These are phyloP conservation scores for Hirundichthys speculiger DNA, from an alignment of 2,113 vertebrate genomes.

Conservation along the genomic window DNA sequence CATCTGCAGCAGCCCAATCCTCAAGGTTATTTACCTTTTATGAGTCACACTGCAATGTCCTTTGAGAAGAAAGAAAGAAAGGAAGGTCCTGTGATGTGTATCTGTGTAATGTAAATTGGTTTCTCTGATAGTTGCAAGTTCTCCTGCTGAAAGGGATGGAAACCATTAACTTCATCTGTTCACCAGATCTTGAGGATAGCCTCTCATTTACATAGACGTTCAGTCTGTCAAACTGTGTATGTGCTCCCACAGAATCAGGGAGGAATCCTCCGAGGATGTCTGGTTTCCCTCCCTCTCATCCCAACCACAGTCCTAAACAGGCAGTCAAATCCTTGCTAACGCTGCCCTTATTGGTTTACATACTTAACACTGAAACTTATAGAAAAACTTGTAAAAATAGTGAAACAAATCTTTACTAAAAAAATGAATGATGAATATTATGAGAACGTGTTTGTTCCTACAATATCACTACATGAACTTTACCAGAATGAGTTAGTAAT, in stretches of 20 bases:
- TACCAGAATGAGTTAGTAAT: too few species aligned
- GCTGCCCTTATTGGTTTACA: constrained; percentile 1
- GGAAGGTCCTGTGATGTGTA: neutral
- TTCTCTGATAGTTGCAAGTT: constrained; percentile 25
- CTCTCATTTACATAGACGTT: constrained; percentile 55
- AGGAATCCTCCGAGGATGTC: constrained; percentile 34
- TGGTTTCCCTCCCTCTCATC: constrained; percentile 61
- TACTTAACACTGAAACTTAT: neutral
- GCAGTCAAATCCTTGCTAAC: constrained; percentile 37
- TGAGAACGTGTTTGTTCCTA: too few species aligned
- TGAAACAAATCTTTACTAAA: too few species aligned
- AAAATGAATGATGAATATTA: too few species aligned
- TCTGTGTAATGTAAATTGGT: constrained; percentile 22
- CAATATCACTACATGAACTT: too few species aligned
- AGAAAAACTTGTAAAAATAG: neutral
- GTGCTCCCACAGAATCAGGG: constrained; percentile 3
- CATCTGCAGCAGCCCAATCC: too few species aligned
- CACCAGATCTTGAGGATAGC: constrained; percentile 51
- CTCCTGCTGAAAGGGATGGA: constrained; percentile 41
- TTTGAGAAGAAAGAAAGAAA: constrained; percentile 2
- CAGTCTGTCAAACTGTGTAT: neutral
- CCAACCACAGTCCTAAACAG: constrained; percentile 36
- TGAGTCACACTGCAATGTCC: too few species aligned
- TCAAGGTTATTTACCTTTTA: too few species aligned
- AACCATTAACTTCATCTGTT: constrained; percentile 68